Conservation (phyloP, 1,140 invertebrate species). For the Helicoverpa armigera region DNA sequence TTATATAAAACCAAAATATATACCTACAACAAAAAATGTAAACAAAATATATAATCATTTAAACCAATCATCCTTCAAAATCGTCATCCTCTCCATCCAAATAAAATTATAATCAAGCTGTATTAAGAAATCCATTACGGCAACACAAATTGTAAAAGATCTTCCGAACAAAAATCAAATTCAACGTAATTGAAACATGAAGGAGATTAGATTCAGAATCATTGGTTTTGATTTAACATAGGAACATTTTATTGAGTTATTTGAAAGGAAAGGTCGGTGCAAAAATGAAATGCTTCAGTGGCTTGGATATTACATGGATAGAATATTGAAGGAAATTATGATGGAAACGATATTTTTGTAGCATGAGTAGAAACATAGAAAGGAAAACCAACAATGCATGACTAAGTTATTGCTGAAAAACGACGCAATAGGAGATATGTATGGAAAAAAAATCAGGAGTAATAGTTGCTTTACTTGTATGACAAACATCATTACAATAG, state of each 20-base stretch:
- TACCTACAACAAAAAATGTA: not conserved
- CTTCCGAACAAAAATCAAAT: slow-evolving; percentile 28
- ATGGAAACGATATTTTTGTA: slow-evolving; percentile 14
- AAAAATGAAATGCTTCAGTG: slow-evolving; percentile 34
- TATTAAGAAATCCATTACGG: slow-evolving; percentile 12
- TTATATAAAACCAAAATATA: too few species aligned
- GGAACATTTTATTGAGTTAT: slow-evolving; percentile 33
- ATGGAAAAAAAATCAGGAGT: not conserved
- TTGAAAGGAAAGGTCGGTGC: slow-evolving; percentile 34
- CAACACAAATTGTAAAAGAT: slow-evolving; percentile 10
- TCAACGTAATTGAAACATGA: slow-evolving; percentile 33
- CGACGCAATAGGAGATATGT: not conserved
- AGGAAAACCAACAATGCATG: slow-evolving; percentile 14
- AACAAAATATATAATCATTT: not conserved
- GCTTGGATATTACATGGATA: slow-evolving; percentile 23
- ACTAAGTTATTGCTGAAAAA: slow-evolving; percentile 1
- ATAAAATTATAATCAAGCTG: slow-evolving; percentile 17
- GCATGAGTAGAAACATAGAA: slow-evolving; percentile 1
- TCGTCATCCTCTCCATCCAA: not conserved
- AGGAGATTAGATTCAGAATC: slow-evolving; percentile 28
- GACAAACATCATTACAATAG: too few species aligned
- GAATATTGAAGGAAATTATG: slow-evolving; percentile 32
- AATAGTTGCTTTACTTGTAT: too few species aligned
- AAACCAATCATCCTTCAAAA: not conserved
- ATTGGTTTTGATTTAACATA: slow-evolving; percentile 35